Conservation (phyloP, 2,113 vertebrate species). For the Actenoides hombroni region DNA sequence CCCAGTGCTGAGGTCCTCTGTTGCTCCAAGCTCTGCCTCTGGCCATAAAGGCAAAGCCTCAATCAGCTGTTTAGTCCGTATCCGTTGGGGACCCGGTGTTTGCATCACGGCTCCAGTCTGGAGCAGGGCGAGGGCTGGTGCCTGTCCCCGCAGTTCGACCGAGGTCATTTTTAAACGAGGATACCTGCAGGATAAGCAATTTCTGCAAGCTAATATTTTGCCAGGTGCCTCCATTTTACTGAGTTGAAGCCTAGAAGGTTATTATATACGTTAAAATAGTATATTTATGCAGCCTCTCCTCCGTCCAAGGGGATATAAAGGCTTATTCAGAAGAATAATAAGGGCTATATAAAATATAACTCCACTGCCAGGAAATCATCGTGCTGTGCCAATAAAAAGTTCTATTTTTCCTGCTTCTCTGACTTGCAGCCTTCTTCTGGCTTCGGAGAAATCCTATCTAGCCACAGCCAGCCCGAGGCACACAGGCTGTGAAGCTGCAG, state of each 20-base stretch:
- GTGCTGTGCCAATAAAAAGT: constrained; percentile 53
- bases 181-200: not conserved
- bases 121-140: not conserved
- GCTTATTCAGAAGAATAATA: constrained; percentile 61
- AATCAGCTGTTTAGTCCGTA: not conserved
- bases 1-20: not conserved
- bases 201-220: not conserved
- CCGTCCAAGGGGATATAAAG: constrained; percentile 49
- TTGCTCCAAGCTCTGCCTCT: not conserved
- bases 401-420: constrained; percentile 29
- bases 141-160: rapidly evolving
- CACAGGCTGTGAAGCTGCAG: not conserved
- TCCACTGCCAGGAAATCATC: constrained; percentile 49
- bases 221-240: not conserved
- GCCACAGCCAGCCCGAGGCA: not conserved
- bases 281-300: constrained; percentile 5
- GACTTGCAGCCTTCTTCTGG: not conserved
- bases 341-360: constrained; percentile 40
- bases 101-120: rapidly evolving
- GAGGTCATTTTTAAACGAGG: not conserved
- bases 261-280: not conserved
- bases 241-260: not conserved
- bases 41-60: not conserved
- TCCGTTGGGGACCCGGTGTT: not conserved
- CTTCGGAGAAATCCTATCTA: not conserved